Evolutionary conservation across 1,140 invertebrate genomes (phyloP), one percentile per base, ranked within the genome.

Genomic region (Pantala flavescens): DNA sequence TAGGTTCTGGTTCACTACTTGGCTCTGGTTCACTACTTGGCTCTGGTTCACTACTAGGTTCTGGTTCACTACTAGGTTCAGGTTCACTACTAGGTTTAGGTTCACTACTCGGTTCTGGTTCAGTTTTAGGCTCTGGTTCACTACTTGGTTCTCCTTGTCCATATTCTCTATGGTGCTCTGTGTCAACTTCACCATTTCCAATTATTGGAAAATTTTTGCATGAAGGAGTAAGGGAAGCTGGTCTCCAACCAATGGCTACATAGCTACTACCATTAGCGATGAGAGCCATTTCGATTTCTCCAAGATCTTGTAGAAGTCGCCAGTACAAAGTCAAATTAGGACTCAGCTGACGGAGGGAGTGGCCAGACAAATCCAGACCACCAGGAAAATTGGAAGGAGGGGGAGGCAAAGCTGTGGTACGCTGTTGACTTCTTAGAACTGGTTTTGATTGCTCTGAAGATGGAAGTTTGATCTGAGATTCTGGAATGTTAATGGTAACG

Each of bases 201-300:
- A 28, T n/a, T 43, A 73, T 71, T 0, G 93, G 93, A 79, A 92
- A 92, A 75, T 91, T 90, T 79, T 89, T 90, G 79, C 93, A 95
- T 16, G 86, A 84, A 21, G 90, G 86, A 5, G 89, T 92, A 43
- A 93, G 79, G 16, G 85, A 86, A 43, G 83, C 85, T 0, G 94
- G 93, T 77, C 93, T 83, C 93, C 93, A 95, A 12, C 93, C 93
- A 12, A 95, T 70, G 76, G 90, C 94, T n/a, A 91, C 89, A 85
- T 95, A 97, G 16, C 91, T 92, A 0, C 90, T 92, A 0, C 92
- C 88, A 78, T 95, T 94, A 7, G 91, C 92, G 3, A 24, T 24
- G 23, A 72, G 71, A 24, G 95, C 87, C 21, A 95, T 85, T 82
- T 97, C 95, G 9, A 97, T 84, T 83, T 97, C 94, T 28, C 88